Evolutionary conservation across 30 jellyfish, hydroid and myxozoan genomes (phyloP).

Genomic region (Cassiopea andromeda): DNA sequence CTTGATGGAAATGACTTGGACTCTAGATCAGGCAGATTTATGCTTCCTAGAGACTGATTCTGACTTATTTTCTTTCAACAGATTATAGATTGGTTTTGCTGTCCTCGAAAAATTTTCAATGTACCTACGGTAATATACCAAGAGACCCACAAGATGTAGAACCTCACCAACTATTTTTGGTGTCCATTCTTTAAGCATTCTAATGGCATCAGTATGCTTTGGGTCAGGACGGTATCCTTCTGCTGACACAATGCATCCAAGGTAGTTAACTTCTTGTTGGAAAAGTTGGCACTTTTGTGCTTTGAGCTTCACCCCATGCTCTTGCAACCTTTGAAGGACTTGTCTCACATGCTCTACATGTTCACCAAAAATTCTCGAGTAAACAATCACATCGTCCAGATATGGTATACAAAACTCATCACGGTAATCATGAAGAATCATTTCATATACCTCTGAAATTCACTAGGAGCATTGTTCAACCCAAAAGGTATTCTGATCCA

Average conservation of each 20-base stretch:
- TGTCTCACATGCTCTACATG: constrained; percentile 44
- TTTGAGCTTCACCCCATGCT: constrained; percentile 51
- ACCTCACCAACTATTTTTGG: constrained; percentile 13
- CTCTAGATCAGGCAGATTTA: not conserved
- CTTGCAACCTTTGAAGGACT: constrained; percentile 33
- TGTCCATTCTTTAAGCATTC: not conserved
- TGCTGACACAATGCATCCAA: constrained; percentile 54
- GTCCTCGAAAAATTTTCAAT: constrained; percentile 24
- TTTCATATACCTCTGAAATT: constrained; percentile 60
- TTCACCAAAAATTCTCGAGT: constrained; percentile 22
- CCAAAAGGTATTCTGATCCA: constrained; percentile 61
- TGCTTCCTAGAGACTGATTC: not conserved
- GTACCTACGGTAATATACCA: constrained; percentile 28
- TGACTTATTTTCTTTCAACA: not conserved
- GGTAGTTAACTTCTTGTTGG: constrained; percentile 53
- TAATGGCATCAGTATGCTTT: constrained; percentile 31
- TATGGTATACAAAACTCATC: constrained; percentile 49
- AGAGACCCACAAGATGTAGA: constrained; percentile 26
- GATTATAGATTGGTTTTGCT: constrained; percentile 37
- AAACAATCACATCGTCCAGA: constrained; percentile 55
- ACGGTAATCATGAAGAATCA: constrained; percentile 27
- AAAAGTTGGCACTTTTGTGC: constrained; percentile 36
- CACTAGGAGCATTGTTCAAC: constrained; percentile 51
- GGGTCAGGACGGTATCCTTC: constrained; percentile 35
- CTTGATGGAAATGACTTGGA: constrained; percentile 8